Evolutionary conservation across 1,140 invertebrate genomes (phyloP).

Genomic region (Monochamus saltuarius): DNA sequence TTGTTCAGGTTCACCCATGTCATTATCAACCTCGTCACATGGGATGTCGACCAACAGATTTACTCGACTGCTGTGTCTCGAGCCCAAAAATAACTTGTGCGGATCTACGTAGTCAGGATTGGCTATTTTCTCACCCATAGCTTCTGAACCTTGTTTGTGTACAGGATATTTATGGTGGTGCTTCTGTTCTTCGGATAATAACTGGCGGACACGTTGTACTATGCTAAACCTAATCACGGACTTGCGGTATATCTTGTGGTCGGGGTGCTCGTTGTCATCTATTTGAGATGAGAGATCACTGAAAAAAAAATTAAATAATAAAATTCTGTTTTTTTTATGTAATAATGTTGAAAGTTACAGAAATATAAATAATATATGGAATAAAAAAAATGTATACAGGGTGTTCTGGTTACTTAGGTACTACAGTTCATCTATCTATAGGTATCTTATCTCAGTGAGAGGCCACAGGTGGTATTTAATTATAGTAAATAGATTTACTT

Average conservation of each 20-base stretch:
- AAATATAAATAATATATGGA: too few relatives aligned
- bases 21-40: conserved; percentile 22
- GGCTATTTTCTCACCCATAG: conserved; percentile 81
- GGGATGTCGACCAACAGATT: conserved; percentile 20
- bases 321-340: too few relatives aligned
- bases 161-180: conserved; percentile 54
- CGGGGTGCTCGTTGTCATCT: conserved; percentile 50
- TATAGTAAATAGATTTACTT: too few relatives aligned
- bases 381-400: too few relatives aligned
- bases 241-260: conserved; percentile 49
- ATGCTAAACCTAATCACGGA: conserved; percentile 57
- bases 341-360: too few relatives aligned
- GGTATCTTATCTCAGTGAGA: too few relatives aligned
- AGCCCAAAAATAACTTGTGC: conserved; percentile 37
- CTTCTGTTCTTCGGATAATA: conserved; percentile 58
- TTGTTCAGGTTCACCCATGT: conserved; percentile 33
- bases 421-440: too few relatives aligned
- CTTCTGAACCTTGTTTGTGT: conserved; percentile 75
- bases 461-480: too few relatives aligned
- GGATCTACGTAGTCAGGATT: conserved; percentile 85
- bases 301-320: conserved; percentile 29
- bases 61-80: conserved; percentile 27
- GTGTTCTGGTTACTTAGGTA: too few relatives aligned
- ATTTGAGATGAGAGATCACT: conserved; percentile 44
- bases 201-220: conserved; percentile 58